Evolutionary conservation across 2,113 vertebrate genomes (phyloP).

Genomic region (Caretta caretta): DNA sequence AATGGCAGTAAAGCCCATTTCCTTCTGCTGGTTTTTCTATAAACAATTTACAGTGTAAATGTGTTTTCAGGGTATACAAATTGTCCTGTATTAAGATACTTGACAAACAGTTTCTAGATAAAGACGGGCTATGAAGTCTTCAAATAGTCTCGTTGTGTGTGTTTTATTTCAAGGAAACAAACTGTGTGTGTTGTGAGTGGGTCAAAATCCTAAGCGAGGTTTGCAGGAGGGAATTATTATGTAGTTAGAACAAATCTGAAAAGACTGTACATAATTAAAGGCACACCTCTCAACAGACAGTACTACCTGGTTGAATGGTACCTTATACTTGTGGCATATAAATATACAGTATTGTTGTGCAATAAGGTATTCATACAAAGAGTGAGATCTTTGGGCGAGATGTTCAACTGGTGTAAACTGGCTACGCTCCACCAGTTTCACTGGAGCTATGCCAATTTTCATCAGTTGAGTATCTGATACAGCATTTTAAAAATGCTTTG

Average conservation of each 20-base stretch:
- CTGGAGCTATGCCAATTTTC: neutral
- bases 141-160: conserved; percentile 16
- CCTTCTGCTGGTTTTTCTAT: conserved; percentile 62
- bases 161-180: conserved; percentile 27
- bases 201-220: conserved; percentile 26
- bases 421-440: neutral
- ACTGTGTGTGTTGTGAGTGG: neutral
- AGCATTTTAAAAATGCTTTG: neutral
- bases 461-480: fast-evolving
- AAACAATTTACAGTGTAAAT: conserved; percentile 76
- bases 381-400: neutral
- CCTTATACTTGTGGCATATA: neutral
- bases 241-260: conserved; percentile 16
- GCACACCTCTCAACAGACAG: neutral
- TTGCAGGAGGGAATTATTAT: conserved; percentile 31
- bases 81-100: conserved; percentile 66
- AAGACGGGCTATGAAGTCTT: conserved; percentile 50
- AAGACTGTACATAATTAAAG: neutral
- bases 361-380: neutral
- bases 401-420: fast-evolving
- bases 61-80: conserved; percentile 70
- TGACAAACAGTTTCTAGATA: conserved; percentile 72
- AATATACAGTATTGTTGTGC: neutral
- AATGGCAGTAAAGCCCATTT: conserved; percentile 70
- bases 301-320: neutral